Evolutionary conservation across 2,113 vertebrate genomes (phyloP), one percentile per base, ranked within the genome.

Genomic region (Spea bombifrons): DNA sequence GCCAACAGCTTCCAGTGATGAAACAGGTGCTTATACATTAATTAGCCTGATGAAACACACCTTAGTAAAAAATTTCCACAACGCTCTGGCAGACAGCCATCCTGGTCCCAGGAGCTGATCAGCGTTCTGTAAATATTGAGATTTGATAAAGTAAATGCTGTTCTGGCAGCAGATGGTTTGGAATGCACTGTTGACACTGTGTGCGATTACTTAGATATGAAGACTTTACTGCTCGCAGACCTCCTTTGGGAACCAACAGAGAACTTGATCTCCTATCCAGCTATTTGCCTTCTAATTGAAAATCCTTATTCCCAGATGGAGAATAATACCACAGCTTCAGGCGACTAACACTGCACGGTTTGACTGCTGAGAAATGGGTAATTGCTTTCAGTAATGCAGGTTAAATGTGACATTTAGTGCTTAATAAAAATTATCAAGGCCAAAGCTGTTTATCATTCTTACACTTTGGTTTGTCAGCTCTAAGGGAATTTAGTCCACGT

Each of bases 41-140:
- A 95, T 95, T 94, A 94, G 93, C 93, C 91, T 91, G 85, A 94
- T 91, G 91, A 92, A 94, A 93, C 91, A 93, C 92, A 95, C 93
- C 92, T 94, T 92, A 87, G 90, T 92, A 91, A 88, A 90, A 88
- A 88, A 87, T 89, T 90, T 90, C 89, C 88, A 90, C 87, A 88
- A 89, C 84, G 85, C 88, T 82, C 91, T 94, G 94, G 94, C 94
- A 94, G 87, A 66, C 80, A 92, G 94, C 94, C 94, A 95, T 91
- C 83, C 85, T 89, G 86, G 91, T 92, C 91, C 93, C 88, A 88
- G 66, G 89, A 91, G 91, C 90, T 91, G 91, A 93, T 93, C 94
- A 94, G 92, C 88, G 90, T 91, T 94, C 92, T 91, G 94, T 93
- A 98, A 97, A 97, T 95, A 97, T 93, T 94, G 94, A 95, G 93